Evolutionary conservation across 1,140 invertebrate species (phyloP).

Genomic region (Zaprionus kolodkinae): DNA sequence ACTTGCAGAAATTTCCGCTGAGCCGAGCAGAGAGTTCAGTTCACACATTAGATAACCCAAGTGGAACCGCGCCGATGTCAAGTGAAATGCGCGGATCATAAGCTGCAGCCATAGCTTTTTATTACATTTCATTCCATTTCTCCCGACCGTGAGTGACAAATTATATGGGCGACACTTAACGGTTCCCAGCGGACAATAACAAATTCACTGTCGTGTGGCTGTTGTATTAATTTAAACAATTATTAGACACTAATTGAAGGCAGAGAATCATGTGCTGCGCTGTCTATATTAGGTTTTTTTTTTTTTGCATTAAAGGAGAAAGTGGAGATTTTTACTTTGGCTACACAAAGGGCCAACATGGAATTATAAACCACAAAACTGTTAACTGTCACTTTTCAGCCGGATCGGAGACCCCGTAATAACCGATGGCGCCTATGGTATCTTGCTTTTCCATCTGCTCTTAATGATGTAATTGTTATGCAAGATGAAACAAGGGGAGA

Average conservation of each 20-base stretch:
- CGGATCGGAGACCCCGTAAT: neutral
- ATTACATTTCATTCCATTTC: constrained; percentile 17
- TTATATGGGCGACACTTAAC: constrained; percentile 48
- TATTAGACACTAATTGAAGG: constrained; percentile 72
- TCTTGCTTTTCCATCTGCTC: neutral
- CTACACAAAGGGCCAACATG: neutral
- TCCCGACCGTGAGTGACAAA: constrained; percentile 66
- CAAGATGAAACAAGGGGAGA: neutral
- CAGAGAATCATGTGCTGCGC: constrained; percentile 32
- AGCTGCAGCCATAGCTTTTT: constrained; percentile 1
- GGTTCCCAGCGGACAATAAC: constrained; percentile 27
- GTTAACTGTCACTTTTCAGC: constrained; percentile 7
- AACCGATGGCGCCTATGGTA: neutral
- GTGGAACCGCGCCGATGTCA: neutral
- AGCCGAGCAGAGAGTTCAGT: neutral
- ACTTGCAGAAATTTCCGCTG: constrained; percentile 3
- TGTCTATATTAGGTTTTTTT: constrained; percentile 9
- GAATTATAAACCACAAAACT: constrained; percentile 2
- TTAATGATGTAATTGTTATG: neutral
- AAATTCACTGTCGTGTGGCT: constrained; percentile 45
- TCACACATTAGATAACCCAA: constrained; percentile 7
- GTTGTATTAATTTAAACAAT: constrained; percentile 64
- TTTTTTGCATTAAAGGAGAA: constrained; percentile 59
- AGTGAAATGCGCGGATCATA: constrained; percentile 15
- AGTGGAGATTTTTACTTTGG: constrained; percentile 51